These are phyloP conservation scores for Poecilia gillii DNA, from an alignment of 2,797 vertebrate species.

Conservation along the genomic window DNA sequence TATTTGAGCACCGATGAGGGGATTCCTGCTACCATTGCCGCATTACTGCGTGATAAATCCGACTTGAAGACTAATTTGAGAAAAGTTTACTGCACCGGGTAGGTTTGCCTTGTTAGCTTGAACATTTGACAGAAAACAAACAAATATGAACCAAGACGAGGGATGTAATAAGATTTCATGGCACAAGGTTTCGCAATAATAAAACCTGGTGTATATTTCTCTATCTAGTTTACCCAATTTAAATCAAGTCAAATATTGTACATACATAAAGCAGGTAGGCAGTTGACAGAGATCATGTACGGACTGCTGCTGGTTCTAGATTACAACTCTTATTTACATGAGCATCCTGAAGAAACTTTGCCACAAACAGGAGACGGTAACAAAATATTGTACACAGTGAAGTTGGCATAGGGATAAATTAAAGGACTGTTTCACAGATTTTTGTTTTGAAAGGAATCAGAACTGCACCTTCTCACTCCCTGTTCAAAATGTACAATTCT, in stretches of 20 bases:
- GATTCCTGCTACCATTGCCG: background rate
- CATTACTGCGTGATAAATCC: background rate
- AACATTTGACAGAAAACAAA: background rate
- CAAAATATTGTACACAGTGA: background rate
- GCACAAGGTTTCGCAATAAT: background rate
- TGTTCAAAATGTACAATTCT: background rate
- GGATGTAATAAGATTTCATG: background rate
- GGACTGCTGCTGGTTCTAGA: background rate
- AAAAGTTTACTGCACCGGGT: background rate
- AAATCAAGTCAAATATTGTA: background rate
- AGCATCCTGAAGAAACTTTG: background rate
- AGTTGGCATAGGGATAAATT: background rate
- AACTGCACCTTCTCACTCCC: too few species aligned
- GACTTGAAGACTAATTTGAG: background rate
- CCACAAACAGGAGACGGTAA: background rate
- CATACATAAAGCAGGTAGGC: background rate
- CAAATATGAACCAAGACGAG: background rate
- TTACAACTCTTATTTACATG: background rate
- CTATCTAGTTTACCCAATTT: background rate
- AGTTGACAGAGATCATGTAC: background rate
- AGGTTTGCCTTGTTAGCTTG: background rate
- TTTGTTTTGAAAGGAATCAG: background rate
- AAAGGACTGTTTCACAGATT: background rate
- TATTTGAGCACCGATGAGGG: background rate
- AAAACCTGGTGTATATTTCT: background rate